Conservation (phyloP, 2,797 vertebrate genomes). For the Trachurus trachurus region DNA sequence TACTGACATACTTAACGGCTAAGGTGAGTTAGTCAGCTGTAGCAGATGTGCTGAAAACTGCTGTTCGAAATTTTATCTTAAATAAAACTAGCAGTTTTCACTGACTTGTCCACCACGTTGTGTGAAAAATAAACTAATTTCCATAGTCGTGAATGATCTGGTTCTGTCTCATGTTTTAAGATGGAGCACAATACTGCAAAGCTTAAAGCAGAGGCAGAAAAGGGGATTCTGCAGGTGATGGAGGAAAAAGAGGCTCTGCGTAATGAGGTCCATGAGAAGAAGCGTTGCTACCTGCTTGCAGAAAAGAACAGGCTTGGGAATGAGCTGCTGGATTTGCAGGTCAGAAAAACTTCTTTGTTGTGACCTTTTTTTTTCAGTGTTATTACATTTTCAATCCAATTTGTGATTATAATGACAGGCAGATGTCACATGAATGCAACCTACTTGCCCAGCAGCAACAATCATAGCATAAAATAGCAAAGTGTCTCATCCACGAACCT, state of each 20-base stretch:
- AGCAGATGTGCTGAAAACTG: not conserved
- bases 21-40: conserved; percentile 81
- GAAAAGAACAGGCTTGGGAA: conserved; percentile 80
- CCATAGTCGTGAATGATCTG: not conserved
- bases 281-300: conserved; percentile 73
- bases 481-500: not conserved
- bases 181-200: conserved; percentile 79
- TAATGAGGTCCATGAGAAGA: conserved; percentile 77
- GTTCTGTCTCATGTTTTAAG: conserved; percentile 70
- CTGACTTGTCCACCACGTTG: not conserved
- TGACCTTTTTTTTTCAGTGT: not conserved
- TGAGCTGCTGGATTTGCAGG: conserved; percentile 88
- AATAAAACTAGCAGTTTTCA: not conserved
- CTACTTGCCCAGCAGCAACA: not conserved
- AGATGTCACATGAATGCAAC: not conserved
- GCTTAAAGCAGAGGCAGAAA: conserved; percentile 86
- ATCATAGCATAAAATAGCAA: not conserved
- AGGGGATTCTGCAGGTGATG: conserved; percentile 80
- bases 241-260: conserved; percentile 81
- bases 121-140: not conserved
- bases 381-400: not conserved
- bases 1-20: conserved; percentile 87
- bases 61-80: not conserved
- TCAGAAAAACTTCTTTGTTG: conserved; percentile 51
- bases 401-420: not conserved